Evolutionary conservation across 2,113 vertebrate genomes (phyloP).

Genomic region (Synodontis membranacea): DNA sequence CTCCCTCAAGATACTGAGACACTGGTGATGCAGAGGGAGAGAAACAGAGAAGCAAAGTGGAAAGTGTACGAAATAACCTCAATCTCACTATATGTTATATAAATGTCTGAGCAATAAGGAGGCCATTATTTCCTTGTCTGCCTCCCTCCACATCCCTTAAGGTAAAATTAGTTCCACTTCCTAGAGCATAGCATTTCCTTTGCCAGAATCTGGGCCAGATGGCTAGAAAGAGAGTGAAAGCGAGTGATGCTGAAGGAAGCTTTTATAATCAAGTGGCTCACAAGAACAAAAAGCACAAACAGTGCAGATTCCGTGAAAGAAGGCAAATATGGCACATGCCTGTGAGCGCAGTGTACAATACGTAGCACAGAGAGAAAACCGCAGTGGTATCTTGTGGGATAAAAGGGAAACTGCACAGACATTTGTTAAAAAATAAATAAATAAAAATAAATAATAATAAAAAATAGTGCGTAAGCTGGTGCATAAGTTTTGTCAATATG

Average conservation of each 20-base stretch:
- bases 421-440: constrained; percentile 2
- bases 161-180: constrained; percentile 72
- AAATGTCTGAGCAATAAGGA: constrained; percentile 31
- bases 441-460: not conserved
- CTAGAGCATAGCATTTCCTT: constrained; percentile 63
- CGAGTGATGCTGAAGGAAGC: constrained; percentile 57
- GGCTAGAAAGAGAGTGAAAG: constrained; percentile 53
- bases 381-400: not conserved
- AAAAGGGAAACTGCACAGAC: not conserved
- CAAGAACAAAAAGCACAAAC: constrained; percentile 16
- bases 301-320: constrained; percentile 11
- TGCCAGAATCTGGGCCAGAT: constrained; percentile 73
- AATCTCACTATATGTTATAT: not conserved
- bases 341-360: not conserved
- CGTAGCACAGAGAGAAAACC: not conserved
- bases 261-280: constrained; percentile 42
- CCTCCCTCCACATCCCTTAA: constrained; percentile 58
- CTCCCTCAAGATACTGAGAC: constrained; percentile 20
- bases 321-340: not conserved
- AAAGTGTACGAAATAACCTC: not conserved
- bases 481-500: not conserved
- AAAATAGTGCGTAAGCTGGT: not conserved
- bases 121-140: constrained; percentile 27
- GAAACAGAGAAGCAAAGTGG: not conserved
- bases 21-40: not conserved